Percentiles rank a stretch among this genome's conserved stretches.
Evolutionary conservation across 2,888 invertebrate genomes (phyloP).

Genomic region (Anorthoa munda): DNA sequence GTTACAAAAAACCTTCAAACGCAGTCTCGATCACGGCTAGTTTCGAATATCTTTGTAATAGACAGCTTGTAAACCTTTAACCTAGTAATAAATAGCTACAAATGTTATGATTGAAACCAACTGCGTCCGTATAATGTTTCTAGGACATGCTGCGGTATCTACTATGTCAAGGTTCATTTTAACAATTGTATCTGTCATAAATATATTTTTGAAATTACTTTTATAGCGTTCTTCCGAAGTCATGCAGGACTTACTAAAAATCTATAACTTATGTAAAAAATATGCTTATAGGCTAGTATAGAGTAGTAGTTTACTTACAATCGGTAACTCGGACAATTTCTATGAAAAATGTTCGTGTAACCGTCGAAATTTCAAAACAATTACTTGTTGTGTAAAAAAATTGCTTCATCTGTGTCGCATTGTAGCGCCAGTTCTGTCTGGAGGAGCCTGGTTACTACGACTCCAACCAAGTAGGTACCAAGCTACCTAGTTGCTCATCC

Average conservation of each 20-base stretch:
- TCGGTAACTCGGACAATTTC: too few species aligned
- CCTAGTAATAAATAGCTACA: slow-evolving; percentile 39
- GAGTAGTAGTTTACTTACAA: too few species aligned
- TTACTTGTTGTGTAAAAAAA: too few species aligned
- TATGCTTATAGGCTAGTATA: too few species aligned
- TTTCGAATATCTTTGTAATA: not conserved
- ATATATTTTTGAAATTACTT: slow-evolving; percentile 1
- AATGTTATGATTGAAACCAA: slow-evolving; percentile 59
- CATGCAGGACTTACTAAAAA: not conserved
- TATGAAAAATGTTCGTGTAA: too few species aligned
- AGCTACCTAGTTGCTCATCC: not conserved
- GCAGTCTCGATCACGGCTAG: not conserved
- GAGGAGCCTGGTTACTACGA: too few species aligned
- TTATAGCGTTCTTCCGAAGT: not conserved
- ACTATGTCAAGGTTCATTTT: slow-evolving; percentile 78
- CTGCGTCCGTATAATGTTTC: slow-evolving; percentile 76
- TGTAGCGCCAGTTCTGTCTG: too few species aligned
- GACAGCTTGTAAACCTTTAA: slow-evolving; percentile 35
- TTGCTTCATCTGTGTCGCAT: too few species aligned
- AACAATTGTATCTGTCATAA: slow-evolving; percentile 41
- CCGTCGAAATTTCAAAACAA: too few species aligned
- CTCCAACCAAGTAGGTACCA: not conserved
- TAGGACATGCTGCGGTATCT: slow-evolving; percentile 81
- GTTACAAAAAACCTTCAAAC: not conserved
- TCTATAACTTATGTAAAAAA: too few species aligned